Base-by-base conservation (phyloP, 2,888 invertebrate genomes). In the Bellardia bayeri region DNA sequence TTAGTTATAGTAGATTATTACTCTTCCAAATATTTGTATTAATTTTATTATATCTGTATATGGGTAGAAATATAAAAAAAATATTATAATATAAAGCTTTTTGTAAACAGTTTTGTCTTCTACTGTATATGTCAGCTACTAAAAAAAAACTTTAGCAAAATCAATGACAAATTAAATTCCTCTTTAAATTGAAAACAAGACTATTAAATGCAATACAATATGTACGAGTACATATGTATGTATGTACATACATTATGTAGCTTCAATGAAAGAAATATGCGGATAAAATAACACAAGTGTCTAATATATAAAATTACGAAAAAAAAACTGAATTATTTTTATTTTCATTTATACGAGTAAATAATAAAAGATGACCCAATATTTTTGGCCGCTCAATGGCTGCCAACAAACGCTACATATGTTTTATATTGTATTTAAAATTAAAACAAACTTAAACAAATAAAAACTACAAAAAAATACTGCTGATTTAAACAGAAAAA, bases 401-500 rank as follows among this genome's bases (percentile, higher is more conserved):
- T 61, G 56, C 16, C 8, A 16, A 33, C 13, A 61, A 61, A 30
- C 6, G 45, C 69, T 66, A 82, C 76, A 82, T 54, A 78, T 82
- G 58, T 78, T 64, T 51, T 63, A 51, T 66, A 68, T 56, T 75
- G 76, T 68, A 66, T 66, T 30, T 40, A 49, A 58, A 76, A 72
- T 76, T 49, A 71, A 75, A 40, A 81, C 14, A 80, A 69, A 83
- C 42, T 54, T 75, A 63, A 63, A 68, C 33, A 71, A 51, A 66
- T n/a, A 42, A 63, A 82, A 69, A 23, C 23, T 23, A 23, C 23
- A 23, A 86, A 68, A 63, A 68, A 81, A 82, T 85, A 85, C 80
- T 87, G 85, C 82, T 85, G 85, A 85, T 87, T 85, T 85, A 79
- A 82, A 79, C 78, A 75, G 66, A 82, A 87, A 81, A 87, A 87